Conservation (phyloP, 2,888 invertebrate genomes). For the Itoplectis maculator region DNA sequence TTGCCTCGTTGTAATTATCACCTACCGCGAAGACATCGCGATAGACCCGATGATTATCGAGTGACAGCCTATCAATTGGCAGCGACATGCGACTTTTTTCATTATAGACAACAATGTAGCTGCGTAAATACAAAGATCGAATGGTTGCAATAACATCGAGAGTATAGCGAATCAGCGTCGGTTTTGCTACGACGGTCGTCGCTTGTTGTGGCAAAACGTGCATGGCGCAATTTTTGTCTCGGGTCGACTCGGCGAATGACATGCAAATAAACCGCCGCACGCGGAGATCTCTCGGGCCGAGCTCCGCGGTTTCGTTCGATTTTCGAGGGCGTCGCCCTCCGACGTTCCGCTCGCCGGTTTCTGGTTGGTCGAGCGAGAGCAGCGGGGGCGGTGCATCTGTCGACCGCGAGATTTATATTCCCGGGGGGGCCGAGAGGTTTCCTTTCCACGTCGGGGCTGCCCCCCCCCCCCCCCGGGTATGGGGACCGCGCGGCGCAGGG, state of each 20-base stretch:
- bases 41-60: too few relatives aligned
- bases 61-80: too few relatives aligned
- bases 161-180: too few relatives aligned
- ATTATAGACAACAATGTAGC: too few relatives aligned
- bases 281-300: constrained; percentile 28
- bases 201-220: too few relatives aligned
- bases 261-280: constrained; percentile 77
- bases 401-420: constrained; percentile 82
- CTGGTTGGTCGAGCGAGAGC: constrained; percentile 81
- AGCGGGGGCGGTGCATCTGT: constrained; percentile 83
- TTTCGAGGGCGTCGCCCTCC: constrained; percentile 82
- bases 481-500: background rate
- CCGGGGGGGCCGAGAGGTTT: constrained; percentile 58
- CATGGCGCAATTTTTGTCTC: background rate
- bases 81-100: too few relatives aligned
- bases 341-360: constrained; percentile 78
- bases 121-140: too few relatives aligned
- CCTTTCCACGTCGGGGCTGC: constrained; percentile 45
- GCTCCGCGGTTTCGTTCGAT: constrained; percentile 61
- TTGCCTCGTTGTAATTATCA: too few relatives aligned
- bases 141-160: too few relatives aligned
- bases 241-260: constrained; percentile 73
- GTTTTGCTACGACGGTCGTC: too few relatives aligned
- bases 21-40: too few relatives aligned
- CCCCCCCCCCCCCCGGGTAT: constrained; percentile 4